Percentiles rank a stretch among this genome's conserved stretches.
Conservation (phyloP, 2,888 invertebrate genomes). For the Agriopis leucophaearia region DNA sequence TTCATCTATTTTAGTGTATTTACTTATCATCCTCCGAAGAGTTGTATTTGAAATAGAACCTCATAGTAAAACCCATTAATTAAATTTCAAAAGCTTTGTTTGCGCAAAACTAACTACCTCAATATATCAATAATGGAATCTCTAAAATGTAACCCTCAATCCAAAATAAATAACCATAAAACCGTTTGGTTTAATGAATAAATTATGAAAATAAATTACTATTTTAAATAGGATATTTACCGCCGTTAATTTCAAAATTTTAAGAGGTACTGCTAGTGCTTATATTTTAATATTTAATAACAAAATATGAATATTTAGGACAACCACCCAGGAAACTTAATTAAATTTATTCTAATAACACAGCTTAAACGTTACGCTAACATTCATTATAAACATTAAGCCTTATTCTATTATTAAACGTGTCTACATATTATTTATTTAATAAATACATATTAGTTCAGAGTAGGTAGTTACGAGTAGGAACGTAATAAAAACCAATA, state of each 20-base stretch:
- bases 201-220: constrained; percentile 20
- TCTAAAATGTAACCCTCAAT: constrained; percentile 25
- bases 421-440: neutral
- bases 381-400: constrained; percentile 12
- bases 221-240: constrained; percentile 15
- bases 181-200: constrained; percentile 22
- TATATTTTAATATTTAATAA: constrained; percentile 29
- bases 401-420: neutral
- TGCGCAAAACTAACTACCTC: no score
- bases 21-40: neutral
- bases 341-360: constrained; percentile 31
- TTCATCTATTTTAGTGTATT: neutral
- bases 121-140: neutral
- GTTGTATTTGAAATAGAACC: neutral
- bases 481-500: no score
- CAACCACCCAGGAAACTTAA: constrained; percentile 20
- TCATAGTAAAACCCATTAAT: neutral
- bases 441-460: no score
- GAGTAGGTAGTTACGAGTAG: no score
- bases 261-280: constrained; percentile 12
- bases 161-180: constrained; percentile 25
- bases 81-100: constrained; percentile 2
- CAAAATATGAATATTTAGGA: constrained; percentile 32
- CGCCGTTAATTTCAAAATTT: constrained; percentile 14
- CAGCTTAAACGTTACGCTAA: constrained; percentile 15